phyloP scores from a whole-genome alignment of 2,888 invertebrate genomes.

The Microplitis deprimator region DNA sequence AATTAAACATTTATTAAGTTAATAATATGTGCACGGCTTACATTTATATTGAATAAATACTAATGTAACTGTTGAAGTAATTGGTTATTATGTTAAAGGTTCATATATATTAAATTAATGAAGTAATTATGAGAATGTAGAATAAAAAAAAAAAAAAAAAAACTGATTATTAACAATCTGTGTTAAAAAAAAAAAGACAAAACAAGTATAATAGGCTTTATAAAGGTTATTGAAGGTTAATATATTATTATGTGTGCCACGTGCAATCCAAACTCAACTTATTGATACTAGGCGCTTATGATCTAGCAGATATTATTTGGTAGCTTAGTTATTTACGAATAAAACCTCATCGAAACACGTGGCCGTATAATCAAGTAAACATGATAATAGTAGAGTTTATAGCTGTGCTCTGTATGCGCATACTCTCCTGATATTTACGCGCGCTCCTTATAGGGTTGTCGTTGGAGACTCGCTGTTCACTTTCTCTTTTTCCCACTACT shows the following conservation, averaged over 20 bases:
- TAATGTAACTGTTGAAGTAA: too few species aligned
- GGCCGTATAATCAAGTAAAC: conserved; percentile 58
- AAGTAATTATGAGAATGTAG: too few species aligned
- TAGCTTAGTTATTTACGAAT: conserved; percentile 32
- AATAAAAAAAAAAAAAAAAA: too few species aligned
- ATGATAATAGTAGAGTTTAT: conserved; percentile 51
- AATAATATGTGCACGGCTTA: too few species aligned
- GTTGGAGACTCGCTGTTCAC: conserved; percentile 62
- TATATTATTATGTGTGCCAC: conserved; percentile 54
- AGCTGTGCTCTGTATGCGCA: conserved; percentile 27
- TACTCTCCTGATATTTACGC: conserved; percentile 66
- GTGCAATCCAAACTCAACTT: conserved; percentile 69
- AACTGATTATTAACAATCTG: too few species aligned
- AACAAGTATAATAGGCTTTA: too few species aligned
- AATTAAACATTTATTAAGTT: too few species aligned
- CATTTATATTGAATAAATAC: too few species aligned
- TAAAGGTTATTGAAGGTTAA: too few species aligned
- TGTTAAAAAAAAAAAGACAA: too few species aligned
- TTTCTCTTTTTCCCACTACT: conserved; percentile 45
- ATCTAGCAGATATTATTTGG: conserved; percentile 30
- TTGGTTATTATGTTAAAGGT: too few species aligned
- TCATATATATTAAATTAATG: too few species aligned
- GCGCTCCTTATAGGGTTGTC: conserved; percentile 70
- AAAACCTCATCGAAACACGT: conserved; percentile 65
- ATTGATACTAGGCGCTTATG: conserved; percentile 54